Evolutionary conservation across 2,888 invertebrate species (phyloP).

Genomic region (Epirrita christyi): DNA sequence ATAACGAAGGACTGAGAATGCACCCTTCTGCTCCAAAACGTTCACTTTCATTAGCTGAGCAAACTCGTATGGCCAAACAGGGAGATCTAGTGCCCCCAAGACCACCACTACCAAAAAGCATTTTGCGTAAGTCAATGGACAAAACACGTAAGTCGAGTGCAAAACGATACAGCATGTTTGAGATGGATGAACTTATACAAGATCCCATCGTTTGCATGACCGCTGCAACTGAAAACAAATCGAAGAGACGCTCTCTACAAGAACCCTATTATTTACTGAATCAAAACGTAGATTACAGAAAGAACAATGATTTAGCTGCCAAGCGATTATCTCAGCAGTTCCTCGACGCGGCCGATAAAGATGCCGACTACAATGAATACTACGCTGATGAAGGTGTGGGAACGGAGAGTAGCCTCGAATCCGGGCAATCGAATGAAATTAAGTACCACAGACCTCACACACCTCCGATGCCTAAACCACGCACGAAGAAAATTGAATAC

Average conservation of each 20-base stretch:
- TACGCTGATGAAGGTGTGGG: conserved; percentile 87
- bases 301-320: conserved; percentile 81
- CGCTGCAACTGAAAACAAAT: conserved; percentile 78
- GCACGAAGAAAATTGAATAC: conserved; percentile 78
- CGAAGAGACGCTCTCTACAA: conserved; percentile 90
- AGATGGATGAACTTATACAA: conserved; percentile 86
- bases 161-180: conserved; percentile 93
- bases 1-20: conserved; percentile 75
- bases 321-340: conserved; percentile 81
- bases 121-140: conserved; percentile 87
- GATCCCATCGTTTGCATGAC: conserved; percentile 76
- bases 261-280: conserved; percentile 88
- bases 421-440: conserved; percentile 82
- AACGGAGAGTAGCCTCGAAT: conserved; percentile 85
- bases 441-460: conserved; percentile 80
- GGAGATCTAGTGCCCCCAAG: conserved; percentile 87
- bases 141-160: conserved; percentile 80
- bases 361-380: conserved; percentile 81
- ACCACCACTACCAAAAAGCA: conserved; percentile 90
- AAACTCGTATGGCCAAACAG: conserved; percentile 70
- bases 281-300: conserved; percentile 77
- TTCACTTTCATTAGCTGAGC: conserved; percentile 86
- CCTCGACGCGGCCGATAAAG: conserved; percentile 81
- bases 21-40: conserved; percentile 87
- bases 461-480: conserved; percentile 80